These are phyloP conservation scores for Dasyornis broadbenti DNA, from an alignment of 2,113 vertebrate species.

Conservation along the genomic window DNA sequence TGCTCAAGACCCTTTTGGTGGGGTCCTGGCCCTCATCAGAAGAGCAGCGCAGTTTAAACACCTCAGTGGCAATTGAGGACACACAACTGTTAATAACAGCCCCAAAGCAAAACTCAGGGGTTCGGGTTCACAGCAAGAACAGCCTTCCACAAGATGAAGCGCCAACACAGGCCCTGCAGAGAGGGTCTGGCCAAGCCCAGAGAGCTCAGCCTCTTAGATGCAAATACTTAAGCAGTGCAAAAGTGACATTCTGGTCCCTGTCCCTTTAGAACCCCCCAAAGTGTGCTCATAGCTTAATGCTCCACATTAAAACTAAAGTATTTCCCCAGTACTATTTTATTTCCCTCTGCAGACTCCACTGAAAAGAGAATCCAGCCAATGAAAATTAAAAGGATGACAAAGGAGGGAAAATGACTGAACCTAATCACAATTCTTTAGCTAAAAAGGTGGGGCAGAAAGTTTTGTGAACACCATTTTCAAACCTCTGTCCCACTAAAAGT, in stretches of 20 bases:
- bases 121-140: not conserved
- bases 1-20: not conserved
- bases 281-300: not conserved
- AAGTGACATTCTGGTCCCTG: not conserved
- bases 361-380: not conserved
- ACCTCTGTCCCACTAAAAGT: not conserved
- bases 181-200: not conserved
- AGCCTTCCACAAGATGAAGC: not conserved
- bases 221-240: not conserved
- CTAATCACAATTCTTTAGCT: not conserved
- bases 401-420: not conserved
- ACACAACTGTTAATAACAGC: not conserved
- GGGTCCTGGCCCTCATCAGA: not conserved
- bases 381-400: not conserved
- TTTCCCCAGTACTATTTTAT: not conserved
- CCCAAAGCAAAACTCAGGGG: not conserved
- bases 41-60: rapidly evolving
- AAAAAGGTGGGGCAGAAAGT: not conserved
- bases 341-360: not conserved
- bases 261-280: not conserved
- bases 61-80: not conserved
- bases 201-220: not conserved
- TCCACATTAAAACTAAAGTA: not conserved
- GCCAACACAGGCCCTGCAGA: not conserved
- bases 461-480: not conserved